Percentiles rank a stretch among this genome's conserved stretches.
Conservation (phyloP, 2,888 invertebrate species). For the Omphaloscelis lunosa region DNA sequence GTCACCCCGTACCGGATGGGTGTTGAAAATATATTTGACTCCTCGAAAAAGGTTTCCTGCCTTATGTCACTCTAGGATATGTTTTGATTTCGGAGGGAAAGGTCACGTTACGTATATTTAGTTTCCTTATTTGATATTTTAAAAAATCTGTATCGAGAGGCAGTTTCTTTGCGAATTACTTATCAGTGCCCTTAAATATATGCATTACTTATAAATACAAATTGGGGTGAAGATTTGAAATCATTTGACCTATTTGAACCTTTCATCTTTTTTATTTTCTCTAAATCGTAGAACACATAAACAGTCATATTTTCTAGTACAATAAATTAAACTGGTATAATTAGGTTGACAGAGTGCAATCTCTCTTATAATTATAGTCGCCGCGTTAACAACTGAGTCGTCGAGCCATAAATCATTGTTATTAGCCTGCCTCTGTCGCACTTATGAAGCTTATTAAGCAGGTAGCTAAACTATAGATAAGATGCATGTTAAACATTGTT, state of each 20-base stretch:
- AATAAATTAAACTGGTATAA: too few relatives aligned
- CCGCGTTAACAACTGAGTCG: too few relatives aligned
- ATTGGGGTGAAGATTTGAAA: neutral
- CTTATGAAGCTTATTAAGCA: too few relatives aligned
- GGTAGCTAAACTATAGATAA: too few relatives aligned
- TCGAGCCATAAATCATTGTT: too few relatives aligned
- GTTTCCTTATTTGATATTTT: conserved; percentile 7
- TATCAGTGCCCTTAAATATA: neutral
- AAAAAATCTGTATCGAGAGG: neutral
- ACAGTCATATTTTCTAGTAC: neutral
- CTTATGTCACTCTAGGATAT: conserved; percentile 44
- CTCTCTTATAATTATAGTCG: neutral
- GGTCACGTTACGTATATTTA: conserved; percentile 36
- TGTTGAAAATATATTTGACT: conserved; percentile 65
- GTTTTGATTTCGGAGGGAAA: conserved; percentile 46
- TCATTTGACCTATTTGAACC: neutral
- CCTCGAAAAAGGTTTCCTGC: conserved; percentile 55
- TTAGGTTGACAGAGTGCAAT: neutral
- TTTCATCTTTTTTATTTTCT: neutral
- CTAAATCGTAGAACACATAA: neutral
- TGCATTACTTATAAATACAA: neutral
- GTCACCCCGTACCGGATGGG: conserved; percentile 58
- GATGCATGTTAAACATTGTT: too few relatives aligned
- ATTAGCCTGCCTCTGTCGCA: too few relatives aligned
- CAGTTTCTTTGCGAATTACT: neutral